Percentiles rank a stretch among this genome's conserved stretches.
Evolutionary conservation across 2,888 invertebrate species (phyloP).

Genomic region (Lamellibrachia columna): DNA sequence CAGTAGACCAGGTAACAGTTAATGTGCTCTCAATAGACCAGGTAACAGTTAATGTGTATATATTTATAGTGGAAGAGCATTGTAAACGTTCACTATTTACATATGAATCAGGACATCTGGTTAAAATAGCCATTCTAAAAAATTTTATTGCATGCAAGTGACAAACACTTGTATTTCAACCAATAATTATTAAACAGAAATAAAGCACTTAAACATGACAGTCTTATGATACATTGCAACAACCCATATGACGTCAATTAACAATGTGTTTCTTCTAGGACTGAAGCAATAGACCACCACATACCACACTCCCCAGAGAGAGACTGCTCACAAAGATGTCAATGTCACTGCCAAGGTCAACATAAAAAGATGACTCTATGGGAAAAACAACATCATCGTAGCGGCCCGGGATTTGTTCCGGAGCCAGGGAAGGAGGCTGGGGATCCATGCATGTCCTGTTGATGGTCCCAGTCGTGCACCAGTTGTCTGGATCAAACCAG

Average conservation of each 20-base stretch:
- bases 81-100: background rate
- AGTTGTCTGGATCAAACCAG: background rate
- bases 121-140: background rate
- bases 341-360: background rate
- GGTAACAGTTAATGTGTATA: background rate
- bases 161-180: too few relatives aligned
- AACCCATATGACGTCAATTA: too few relatives aligned
- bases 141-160: background rate
- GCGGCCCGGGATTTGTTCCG: background rate
- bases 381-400: background rate
- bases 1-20: too few relatives aligned
- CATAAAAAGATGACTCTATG: background rate
- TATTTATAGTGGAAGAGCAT: background rate
- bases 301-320: background rate
- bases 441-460: background rate
- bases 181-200: too few relatives aligned
- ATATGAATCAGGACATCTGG: background rate
- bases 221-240: too few relatives aligned
- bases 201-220: too few relatives aligned
- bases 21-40: too few relatives aligned
- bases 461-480: background rate
- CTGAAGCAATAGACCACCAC: background rate
- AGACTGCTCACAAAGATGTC: background rate
- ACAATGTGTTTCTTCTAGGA: too few relatives aligned
- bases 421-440: background rate